Conservation (phyloP, 2,797 vertebrate species). For the Dermochelys coriacea region DNA sequence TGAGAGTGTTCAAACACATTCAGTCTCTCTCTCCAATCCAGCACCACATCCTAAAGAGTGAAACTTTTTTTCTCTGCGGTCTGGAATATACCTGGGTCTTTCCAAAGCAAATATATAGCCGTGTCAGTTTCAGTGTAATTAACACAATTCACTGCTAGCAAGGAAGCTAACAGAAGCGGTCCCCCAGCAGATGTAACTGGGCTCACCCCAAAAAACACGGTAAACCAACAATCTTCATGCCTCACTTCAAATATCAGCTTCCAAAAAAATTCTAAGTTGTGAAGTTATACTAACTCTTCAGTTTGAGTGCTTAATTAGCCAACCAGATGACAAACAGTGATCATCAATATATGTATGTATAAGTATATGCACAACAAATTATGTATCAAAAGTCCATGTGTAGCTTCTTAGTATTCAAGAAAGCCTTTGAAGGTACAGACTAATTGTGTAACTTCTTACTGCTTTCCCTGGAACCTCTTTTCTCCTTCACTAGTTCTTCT, state of each 20-base stretch:
- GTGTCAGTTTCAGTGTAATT: background rate
- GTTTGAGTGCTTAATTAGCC: background rate
- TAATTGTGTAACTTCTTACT: rapidly evolving
- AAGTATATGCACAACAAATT: background rate
- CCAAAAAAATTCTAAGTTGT: background rate
- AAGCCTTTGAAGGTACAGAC: background rate
- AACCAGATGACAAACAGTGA: background rate
- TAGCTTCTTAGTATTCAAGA: background rate
- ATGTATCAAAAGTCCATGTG: background rate
- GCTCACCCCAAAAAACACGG: rapidly evolving
- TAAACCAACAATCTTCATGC: rapidly evolving
- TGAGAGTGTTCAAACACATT: background rate
- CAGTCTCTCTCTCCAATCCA: background rate
- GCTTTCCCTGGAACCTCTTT: rapidly evolving
- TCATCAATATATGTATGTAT: background rate
- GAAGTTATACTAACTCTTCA: background rate
- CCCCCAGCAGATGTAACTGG: background rate
- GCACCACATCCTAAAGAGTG: background rate
- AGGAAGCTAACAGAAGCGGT: background rate
- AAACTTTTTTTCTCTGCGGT: background rate
- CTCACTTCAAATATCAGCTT: background rate
- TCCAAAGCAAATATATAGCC: background rate
- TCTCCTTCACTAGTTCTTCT: background rate
- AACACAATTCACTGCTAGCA: background rate
- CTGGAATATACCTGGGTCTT: background rate